These are phyloP conservation scores for Calypte anna DNA, from an alignment of 2,113 vertebrate species.

Conservation along the genomic window DNA sequence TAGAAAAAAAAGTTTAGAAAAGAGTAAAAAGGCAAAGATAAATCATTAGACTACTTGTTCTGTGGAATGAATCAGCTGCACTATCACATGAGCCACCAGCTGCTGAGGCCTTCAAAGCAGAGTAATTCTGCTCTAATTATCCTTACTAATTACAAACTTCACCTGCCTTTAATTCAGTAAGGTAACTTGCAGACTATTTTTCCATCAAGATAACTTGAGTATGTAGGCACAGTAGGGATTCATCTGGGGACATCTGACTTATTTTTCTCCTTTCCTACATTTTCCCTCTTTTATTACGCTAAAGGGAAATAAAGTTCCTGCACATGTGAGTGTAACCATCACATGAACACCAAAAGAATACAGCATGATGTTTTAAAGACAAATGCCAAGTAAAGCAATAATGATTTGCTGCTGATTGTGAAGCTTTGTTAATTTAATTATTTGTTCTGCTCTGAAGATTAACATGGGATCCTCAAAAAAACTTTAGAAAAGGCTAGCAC, in stretches of 20 bases:
- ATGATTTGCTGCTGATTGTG: not conserved
- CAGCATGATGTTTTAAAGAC: not conserved
- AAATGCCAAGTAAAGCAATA: not conserved
- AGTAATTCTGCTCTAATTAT: slow-evolving; percentile 48
- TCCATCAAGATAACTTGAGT: not conserved
- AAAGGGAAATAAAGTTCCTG: not conserved
- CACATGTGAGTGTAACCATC: not conserved
- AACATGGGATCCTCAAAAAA: not conserved
- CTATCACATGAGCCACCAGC: not conserved
- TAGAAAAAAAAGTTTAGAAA: slow-evolving; percentile 1
- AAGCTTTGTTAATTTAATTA: not conserved
- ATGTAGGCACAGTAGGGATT: not conserved
- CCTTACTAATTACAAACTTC: not conserved
- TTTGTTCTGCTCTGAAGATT: slow-evolving; percentile 4
- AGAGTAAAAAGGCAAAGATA: not conserved
- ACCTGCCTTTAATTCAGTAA: slow-evolving; percentile 49
- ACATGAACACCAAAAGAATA: not conserved
- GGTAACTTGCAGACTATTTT: not conserved
- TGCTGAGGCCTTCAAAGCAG: rapidly evolving
- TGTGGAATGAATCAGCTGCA: not conserved
- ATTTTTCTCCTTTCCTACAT: not conserved
- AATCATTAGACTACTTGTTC: not conserved
- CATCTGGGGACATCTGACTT: not conserved
- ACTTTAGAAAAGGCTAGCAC: not conserved
- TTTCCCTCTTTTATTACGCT: not conserved